These are phyloP conservation scores for Dendrolimus punctatus DNA, from an alignment of 1,140 invertebrate genomes.

Conservation along the genomic window DNA sequence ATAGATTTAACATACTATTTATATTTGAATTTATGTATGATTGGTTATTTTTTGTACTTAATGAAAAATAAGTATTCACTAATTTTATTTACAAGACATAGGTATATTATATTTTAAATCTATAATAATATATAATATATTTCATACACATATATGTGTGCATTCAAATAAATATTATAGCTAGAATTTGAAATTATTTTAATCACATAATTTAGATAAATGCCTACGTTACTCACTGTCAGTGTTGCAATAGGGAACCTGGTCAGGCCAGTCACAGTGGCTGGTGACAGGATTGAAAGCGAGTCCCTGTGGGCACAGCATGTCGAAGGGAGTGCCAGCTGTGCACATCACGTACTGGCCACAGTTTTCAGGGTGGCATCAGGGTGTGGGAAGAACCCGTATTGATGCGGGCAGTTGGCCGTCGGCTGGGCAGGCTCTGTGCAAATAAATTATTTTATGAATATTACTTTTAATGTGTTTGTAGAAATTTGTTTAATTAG, in stretches of 20 bases:
- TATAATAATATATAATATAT: too few species aligned
- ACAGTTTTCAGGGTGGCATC: slow-evolving; percentile 74
- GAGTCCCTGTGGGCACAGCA: slow-evolving; percentile 84
- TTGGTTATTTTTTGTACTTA: too few species aligned
- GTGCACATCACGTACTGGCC: slow-evolving; percentile 87
- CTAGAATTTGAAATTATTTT: too few species aligned
- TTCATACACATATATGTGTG: too few species aligned
- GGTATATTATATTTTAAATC: too few species aligned
- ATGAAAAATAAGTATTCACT: too few species aligned
- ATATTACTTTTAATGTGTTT: background rate
- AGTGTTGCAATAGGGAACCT: slow-evolving; percentile 80
- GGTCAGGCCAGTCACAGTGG: slow-evolving; percentile 89
- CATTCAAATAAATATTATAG: too few species aligned
- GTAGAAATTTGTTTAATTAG: slow-evolving; percentile 1
- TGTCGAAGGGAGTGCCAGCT: slow-evolving; percentile 75
- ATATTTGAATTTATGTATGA: too few species aligned
- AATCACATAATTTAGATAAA: background rate
- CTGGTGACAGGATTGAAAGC: slow-evolving; percentile 83
- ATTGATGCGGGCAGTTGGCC: slow-evolving; percentile 86
- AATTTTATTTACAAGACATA: too few species aligned
- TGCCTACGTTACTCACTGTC: slow-evolving; percentile 68
- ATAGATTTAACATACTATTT: too few species aligned
- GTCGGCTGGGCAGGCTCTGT: slow-evolving; percentile 73
- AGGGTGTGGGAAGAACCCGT: slow-evolving; percentile 82
- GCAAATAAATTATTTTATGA: slow-evolving; percentile 1